phyloP scores from a whole-genome alignment of 2,888 invertebrate genomes.

The Sesia bembeciformis region DNA sequence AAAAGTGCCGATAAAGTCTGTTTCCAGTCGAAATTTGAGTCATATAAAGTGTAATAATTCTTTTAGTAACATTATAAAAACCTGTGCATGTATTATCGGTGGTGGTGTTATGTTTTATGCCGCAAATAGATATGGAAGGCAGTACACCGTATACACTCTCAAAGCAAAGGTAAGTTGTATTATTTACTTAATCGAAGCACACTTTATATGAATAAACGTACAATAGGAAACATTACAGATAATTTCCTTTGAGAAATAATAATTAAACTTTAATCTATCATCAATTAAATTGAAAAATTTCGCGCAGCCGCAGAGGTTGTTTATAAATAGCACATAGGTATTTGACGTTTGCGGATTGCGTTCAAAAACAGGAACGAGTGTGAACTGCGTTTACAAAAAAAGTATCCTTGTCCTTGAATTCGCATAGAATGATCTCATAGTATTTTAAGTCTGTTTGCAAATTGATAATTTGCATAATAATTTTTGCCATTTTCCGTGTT shows the following conservation, averaged over 20 bases:
- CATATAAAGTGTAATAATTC: conserved; percentile 37
- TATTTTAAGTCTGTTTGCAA: no score
- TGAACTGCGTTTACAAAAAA: no score
- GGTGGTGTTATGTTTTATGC: conserved; percentile 53
- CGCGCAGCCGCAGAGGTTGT: conserved; percentile 29
- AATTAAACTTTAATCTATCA: background rate
- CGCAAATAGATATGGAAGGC: conserved; percentile 41
- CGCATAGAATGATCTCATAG: no score
- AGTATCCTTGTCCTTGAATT: no score
- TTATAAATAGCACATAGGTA: conserved; percentile 35
- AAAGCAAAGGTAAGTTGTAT: conserved; percentile 58
- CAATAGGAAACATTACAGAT: background rate
- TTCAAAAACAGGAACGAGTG: conserved; percentile 11
- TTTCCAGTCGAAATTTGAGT: conserved; percentile 45
- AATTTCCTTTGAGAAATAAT: background rate
- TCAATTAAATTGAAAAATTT: no score
- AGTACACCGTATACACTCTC: conserved; percentile 58
- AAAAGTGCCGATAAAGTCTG: conserved; percentile 46
- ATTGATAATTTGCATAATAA: no score
- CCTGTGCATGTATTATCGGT: conserved; percentile 60
- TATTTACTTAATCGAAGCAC: no score
- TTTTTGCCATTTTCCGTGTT: no score
- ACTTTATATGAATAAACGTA: no score
- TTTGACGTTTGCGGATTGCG: conserved; percentile 29
- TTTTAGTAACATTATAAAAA: conserved; percentile 37